Percentiles rank a stretch among this genome's conserved stretches.
phyloP scores from a whole-genome alignment of 2,888 invertebrate genomes.

The Erynnis tages region DNA sequence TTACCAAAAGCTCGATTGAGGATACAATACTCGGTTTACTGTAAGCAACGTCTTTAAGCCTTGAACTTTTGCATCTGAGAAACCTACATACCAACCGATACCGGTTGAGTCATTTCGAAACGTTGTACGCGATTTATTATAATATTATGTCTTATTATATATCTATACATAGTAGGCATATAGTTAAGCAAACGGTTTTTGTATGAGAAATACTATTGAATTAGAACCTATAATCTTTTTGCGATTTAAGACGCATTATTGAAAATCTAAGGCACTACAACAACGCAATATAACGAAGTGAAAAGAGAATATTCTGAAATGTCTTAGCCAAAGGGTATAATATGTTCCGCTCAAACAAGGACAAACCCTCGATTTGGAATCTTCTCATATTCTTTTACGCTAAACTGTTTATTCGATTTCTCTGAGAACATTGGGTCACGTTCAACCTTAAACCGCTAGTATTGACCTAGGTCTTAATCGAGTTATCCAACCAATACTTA shows the following conservation, averaged over 20 bases:
- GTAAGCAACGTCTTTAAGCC: constrained; percentile 39
- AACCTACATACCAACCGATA: constrained; percentile 38
- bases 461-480: constrained; percentile 24
- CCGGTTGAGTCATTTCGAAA: constrained; percentile 47
- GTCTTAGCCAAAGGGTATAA: no score
- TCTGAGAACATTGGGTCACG: constrained; percentile 19
- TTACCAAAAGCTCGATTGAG: constrained; percentile 20
- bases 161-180: no score
- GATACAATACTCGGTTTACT: constrained; percentile 23
- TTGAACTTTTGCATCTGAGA: constrained; percentile 59
- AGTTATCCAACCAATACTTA: constrained; percentile 11
- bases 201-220: no score
- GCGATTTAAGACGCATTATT: no score
- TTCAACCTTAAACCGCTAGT: constrained; percentile 17
- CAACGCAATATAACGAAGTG: no score
- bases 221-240: no score
- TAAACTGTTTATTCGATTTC: constrained; percentile 16
- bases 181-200: background rate
- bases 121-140: constrained; percentile 18
- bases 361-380: background rate
- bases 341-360: no score
- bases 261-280: no score
- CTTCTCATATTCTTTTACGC: constrained; percentile 7
- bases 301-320: no score
- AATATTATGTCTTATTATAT: no score